Percentiles rank a stretch among this genome's conserved stretches.
phyloP scores from a whole-genome alignment of 2,113 vertebrate genomes.

The Phalacrocorax carbo region DNA sequence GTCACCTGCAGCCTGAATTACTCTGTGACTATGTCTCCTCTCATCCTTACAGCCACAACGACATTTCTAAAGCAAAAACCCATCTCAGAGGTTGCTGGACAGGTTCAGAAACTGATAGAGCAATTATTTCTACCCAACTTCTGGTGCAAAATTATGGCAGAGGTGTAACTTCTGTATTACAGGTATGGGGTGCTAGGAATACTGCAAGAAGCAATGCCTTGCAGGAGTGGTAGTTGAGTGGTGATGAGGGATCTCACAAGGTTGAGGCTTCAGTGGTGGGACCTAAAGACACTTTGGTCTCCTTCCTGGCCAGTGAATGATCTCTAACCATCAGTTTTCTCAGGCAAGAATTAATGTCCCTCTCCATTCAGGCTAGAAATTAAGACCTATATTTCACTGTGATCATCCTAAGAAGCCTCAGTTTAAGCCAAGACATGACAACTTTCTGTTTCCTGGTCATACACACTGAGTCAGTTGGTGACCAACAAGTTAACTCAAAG shows the following conservation, averaged over 20 bases:
- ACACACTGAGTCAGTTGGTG: background rate
- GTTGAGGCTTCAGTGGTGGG: background rate
- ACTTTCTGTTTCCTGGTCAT: background rate
- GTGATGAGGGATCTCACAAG: background rate
- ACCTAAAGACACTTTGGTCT: background rate
- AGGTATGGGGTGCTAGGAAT: background rate
- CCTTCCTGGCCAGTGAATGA: background rate
- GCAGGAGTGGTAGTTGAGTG: background rate
- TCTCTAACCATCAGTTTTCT: background rate
- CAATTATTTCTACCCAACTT: background rate
- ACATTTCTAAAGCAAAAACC: background rate
- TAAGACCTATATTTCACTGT: background rate
- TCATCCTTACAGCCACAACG: background rate
- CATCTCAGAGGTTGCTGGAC: background rate
- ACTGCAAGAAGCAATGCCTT: background rate
- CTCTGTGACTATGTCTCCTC: background rate
- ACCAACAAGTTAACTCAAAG: background rate
- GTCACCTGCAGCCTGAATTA: background rate
- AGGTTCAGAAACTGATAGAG: background rate
- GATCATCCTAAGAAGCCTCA: background rate
- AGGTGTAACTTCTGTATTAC: background rate
- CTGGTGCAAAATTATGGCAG: background rate
- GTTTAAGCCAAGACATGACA: background rate
- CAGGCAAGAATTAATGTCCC: background rate
- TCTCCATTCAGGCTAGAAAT: background rate